phyloP scores from a whole-genome alignment of 2,888 invertebrate species.

The Dolichopus griseipennis region DNA sequence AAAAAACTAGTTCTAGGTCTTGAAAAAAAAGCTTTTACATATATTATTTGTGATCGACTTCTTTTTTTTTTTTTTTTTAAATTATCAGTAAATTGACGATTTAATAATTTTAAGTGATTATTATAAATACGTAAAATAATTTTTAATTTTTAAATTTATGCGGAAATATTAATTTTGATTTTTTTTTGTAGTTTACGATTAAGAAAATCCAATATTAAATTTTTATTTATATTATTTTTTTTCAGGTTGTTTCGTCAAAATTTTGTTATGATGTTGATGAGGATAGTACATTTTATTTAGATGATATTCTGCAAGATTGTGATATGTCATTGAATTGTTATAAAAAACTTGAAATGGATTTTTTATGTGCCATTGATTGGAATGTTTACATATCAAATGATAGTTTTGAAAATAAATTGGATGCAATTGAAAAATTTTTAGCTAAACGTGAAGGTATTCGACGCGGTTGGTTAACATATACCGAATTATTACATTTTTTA shows the following conservation, averaged over 20 bases:
- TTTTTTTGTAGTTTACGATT: no score
- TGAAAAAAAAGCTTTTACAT: no score
- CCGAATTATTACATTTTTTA: conserved; percentile 55
- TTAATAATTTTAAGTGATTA: no score
- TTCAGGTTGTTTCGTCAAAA: conserved; percentile 92
- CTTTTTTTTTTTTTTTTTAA: no score
- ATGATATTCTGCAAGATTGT: conserved; percentile 87
- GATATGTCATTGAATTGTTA: conserved; percentile 63
- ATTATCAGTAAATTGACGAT: no score
- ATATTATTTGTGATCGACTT: no score
- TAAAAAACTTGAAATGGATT: conserved; percentile 76
- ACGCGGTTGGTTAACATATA: conserved; percentile 76
- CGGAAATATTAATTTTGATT: no score
- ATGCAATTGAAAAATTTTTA: conserved; percentile 59
- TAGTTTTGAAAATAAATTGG: conserved; percentile 64
- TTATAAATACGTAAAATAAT: no score
- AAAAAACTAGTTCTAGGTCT: no score
- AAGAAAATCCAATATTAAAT: no score
- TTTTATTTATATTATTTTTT: conserved; percentile 18
- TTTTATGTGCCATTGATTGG: conserved; percentile 87
- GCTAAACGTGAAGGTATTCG: conserved; percentile 62
- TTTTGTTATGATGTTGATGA: conserved; percentile 88
- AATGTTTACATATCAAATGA: conserved; percentile 68
- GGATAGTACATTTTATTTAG: conserved; percentile 65
- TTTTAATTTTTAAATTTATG: no score